Conservation (phyloP, 2,113 vertebrate genomes). For the Lamprologus tigripictilis region DNA sequence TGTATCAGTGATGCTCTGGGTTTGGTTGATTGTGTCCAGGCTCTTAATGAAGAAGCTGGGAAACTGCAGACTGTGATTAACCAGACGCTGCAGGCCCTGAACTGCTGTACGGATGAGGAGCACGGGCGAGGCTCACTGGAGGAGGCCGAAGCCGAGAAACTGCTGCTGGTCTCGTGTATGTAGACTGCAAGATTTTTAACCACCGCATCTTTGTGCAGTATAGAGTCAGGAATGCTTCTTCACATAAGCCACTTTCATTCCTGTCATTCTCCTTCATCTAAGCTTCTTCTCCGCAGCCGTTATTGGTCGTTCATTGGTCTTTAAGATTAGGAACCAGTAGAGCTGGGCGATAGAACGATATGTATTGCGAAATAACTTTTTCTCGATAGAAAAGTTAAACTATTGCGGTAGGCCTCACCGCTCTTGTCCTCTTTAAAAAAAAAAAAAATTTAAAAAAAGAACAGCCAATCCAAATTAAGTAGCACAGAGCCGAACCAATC, state of each 20-base stretch:
- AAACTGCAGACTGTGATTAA: constrained; percentile 69
- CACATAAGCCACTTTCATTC: neutral
- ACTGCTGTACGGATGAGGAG: constrained; percentile 73
- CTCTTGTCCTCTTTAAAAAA: too few relatives aligned
- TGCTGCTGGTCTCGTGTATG: constrained; percentile 74
- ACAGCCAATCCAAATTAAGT: too few relatives aligned
- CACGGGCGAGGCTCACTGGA: constrained; percentile 73
- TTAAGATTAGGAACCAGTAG: neutral
- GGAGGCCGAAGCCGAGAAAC: constrained; percentile 77
- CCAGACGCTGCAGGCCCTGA: constrained; percentile 75
- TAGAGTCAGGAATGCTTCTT: neutral
- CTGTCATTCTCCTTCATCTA: neutral
- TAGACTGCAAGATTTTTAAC: neutral
- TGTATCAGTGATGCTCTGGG: fast-evolving
- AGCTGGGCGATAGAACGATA: too few relatives aligned
- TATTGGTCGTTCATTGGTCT: neutral
- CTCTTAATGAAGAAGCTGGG: constrained; percentile 65
- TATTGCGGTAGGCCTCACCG: fast-evolving
- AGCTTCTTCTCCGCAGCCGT: neutral
- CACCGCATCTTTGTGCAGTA: fast-evolving
- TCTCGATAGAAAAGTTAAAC: too few relatives aligned
- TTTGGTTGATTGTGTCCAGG: constrained; percentile 31
- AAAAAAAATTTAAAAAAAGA: too few relatives aligned
- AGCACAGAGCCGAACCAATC: too few relatives aligned
- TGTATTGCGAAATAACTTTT: too few relatives aligned